These are phyloP conservation scores for Halictus rubicundus DNA, from an alignment of 1,140 invertebrate genomes.

Conservation along the genomic window DNA sequence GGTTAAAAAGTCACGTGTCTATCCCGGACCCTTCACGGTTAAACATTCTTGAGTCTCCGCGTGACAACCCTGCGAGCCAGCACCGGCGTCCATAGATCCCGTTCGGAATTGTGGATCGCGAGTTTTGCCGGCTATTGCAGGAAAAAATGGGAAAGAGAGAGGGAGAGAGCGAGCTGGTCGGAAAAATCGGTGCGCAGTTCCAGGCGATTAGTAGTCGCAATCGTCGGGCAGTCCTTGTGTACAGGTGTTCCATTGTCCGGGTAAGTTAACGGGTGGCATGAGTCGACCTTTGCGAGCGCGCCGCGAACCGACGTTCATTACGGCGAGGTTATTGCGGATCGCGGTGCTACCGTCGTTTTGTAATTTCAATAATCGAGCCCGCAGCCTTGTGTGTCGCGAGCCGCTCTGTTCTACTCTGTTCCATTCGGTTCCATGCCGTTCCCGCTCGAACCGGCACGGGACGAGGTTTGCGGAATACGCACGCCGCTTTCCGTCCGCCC, in stretches of 20 bases:
- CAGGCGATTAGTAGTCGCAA: background rate
- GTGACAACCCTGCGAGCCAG: too few relatives aligned
- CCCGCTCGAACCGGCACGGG: background rate
- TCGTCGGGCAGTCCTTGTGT: background rate
- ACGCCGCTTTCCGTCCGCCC: background rate
- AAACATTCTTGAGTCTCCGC: too few relatives aligned
- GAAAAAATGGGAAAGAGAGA: background rate
- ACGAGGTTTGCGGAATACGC: conserved; percentile 24
- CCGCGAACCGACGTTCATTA: conserved; percentile 14
- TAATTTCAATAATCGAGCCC: conserved; percentile 48
- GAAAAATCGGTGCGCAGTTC: background rate
- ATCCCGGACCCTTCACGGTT: too few relatives aligned
- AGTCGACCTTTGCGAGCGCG: conserved; percentile 7
- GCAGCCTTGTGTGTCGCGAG: conserved; percentile 22
- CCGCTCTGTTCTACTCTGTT: too few relatives aligned
- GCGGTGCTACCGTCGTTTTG: conserved; percentile 41
- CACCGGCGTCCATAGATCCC: too few relatives aligned
- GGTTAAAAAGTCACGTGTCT: too few relatives aligned
- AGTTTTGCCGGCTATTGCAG: too few relatives aligned
- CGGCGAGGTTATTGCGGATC: conserved; percentile 38
- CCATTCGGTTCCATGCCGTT: too few relatives aligned
- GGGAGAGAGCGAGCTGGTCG: background rate
- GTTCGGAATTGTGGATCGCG: too few relatives aligned
- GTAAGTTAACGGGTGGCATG: background rate
- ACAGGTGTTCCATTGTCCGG: conserved; percentile 24